Conservation (phyloP, 2,888 invertebrate genomes). For the Zootermopsis nevadensis region DNA sequence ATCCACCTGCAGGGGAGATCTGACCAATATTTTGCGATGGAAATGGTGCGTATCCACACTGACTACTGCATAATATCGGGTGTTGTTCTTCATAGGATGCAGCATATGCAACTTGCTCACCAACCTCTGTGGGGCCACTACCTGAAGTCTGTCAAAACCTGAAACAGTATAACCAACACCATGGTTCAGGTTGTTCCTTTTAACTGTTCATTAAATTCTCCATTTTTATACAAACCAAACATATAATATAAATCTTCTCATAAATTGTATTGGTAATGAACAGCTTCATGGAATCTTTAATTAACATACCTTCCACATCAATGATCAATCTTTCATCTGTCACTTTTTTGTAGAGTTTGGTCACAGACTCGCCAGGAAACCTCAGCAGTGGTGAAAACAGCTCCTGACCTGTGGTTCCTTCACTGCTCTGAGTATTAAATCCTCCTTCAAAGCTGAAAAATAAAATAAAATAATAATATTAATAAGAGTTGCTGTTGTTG, state of each 20-base stretch:
- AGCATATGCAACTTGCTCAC: constrained; percentile 74
- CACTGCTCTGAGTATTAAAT: constrained; percentile 59
- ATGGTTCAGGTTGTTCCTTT: too few relatives aligned
- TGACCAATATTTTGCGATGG: constrained; percentile 71
- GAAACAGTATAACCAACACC: not conserved
- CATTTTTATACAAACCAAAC: too few relatives aligned
- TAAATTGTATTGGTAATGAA: too few relatives aligned
- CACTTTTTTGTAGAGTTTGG: constrained; percentile 71
- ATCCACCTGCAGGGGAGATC: constrained; percentile 75
- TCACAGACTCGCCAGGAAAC: constrained; percentile 66
- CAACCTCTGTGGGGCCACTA: constrained; percentile 74
- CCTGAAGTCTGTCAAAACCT: constrained; percentile 71
- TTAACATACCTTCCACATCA: constrained; percentile 65
- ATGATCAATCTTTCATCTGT: constrained; percentile 76
- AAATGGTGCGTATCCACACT: constrained; percentile 73
- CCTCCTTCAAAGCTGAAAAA: constrained; percentile 66
- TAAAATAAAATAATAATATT: not conserved
- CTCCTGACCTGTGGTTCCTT: constrained; percentile 53
- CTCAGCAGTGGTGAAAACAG: constrained; percentile 60
- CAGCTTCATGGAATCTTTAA: too few relatives aligned
- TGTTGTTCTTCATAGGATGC: constrained; percentile 70
- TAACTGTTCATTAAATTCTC: too few relatives aligned
- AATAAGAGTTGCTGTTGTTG: too few relatives aligned
- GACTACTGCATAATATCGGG: constrained; percentile 76
- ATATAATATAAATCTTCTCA: too few relatives aligned